phyloP scores from a whole-genome alignment of 1,140 invertebrate species.

The Eulimnadia texana region DNA sequence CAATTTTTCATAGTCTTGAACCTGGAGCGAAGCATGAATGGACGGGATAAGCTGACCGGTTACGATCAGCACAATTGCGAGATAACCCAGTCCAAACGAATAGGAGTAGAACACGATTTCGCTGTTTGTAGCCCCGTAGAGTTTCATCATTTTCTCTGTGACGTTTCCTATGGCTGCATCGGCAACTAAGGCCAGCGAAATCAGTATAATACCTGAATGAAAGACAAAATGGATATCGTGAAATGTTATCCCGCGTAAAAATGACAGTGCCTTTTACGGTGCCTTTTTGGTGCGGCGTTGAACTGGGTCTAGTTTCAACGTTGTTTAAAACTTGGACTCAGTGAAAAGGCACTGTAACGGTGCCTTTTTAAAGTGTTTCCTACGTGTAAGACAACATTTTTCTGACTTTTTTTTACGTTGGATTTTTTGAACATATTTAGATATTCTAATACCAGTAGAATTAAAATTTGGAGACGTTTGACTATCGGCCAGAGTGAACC shows the following conservation, averaged over 20 bases:
- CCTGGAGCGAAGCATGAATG: slow-evolving; percentile 58
- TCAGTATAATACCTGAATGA: slow-evolving; percentile 59
- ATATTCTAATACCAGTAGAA: slow-evolving; percentile 42
- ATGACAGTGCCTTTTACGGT: no score
- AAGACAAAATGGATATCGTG: slow-evolving; percentile 16
- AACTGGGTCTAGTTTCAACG: no score
- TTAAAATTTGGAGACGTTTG: slow-evolving; percentile 78
- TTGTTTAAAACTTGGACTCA: no score
- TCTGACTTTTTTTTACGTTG: no score
- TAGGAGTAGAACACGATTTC: slow-evolving; percentile 92
- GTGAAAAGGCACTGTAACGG: no score
- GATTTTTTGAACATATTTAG: no score
- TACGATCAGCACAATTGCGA: slow-evolving; percentile 55
- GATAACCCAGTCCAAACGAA: slow-evolving; percentile 69
- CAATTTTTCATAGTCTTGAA: no score
- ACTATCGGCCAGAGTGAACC: slow-evolving; percentile 85
- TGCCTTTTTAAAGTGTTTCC: no score
- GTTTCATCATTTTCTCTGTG: slow-evolving; percentile 86
- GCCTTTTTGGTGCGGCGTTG: no score
- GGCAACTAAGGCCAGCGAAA: slow-evolving; percentile 69
- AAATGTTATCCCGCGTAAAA: no score
- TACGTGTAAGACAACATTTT: no score
- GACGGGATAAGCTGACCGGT: slow-evolving; percentile 61
- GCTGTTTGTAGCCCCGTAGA: slow-evolving; percentile 61
- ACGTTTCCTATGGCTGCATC: slow-evolving; percentile 92